phyloP scores from a whole-genome alignment of 2,888 invertebrate genomes.

The Cheilosia pagana region DNA sequence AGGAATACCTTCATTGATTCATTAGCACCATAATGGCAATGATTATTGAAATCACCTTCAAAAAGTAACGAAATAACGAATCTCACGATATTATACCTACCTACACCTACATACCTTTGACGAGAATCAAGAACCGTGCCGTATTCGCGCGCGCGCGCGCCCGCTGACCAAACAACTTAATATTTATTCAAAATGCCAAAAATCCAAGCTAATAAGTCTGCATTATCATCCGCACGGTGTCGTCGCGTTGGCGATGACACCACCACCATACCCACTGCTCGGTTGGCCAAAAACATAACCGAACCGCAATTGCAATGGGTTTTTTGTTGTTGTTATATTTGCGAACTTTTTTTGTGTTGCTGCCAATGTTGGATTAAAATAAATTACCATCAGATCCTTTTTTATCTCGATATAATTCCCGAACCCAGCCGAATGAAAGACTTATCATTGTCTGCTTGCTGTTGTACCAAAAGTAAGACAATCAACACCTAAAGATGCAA shows the following conservation, averaged over 20 bases:
- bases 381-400: constrained; percentile 70
- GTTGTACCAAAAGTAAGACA: constrained; percentile 53
- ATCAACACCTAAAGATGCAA: constrained; percentile 54
- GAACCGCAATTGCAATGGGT: constrained; percentile 61
- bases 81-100: constrained; percentile 10
- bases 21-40: constrained; percentile 69
- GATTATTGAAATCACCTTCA: constrained; percentile 71
- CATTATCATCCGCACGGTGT: constrained; percentile 40
- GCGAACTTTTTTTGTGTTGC: constrained; percentile 25
- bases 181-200: constrained; percentile 63
- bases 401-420: constrained; percentile 43
- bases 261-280: constrained; percentile 9
- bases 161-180: constrained; percentile 59
- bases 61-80: constrained; percentile 61
- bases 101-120: constrained; percentile 22
- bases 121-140: constrained; percentile 39
- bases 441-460: constrained; percentile 45
- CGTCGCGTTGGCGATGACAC: constrained; percentile 26
- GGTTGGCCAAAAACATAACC: constrained; percentile 54
- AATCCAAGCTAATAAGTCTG: constrained; percentile 61
- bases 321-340: constrained; percentile 4
- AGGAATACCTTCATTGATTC: constrained; percentile 71
- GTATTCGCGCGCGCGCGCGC: background rate
- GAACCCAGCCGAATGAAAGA: constrained; percentile 58
- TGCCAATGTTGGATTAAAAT: constrained; percentile 62